phyloP scores from a whole-genome alignment of 2,113 vertebrate species.

The Myrmecobius fasciatus region DNA sequence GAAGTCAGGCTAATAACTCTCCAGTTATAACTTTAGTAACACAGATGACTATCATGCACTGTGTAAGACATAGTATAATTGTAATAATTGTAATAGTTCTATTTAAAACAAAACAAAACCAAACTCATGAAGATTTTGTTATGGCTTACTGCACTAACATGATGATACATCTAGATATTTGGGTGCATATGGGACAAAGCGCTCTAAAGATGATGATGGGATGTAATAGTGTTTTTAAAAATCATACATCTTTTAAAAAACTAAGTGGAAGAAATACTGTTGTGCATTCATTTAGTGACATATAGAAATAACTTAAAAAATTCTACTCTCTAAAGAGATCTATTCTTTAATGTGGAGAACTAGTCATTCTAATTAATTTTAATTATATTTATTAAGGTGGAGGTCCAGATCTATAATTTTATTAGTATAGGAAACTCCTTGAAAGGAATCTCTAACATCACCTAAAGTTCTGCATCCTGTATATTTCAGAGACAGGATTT shows the following conservation, averaged over 20 bases:
- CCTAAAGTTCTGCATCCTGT: background rate
- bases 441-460: background rate
- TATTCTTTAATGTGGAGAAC: constrained; percentile 56
- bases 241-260: constrained; percentile 25
- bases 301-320: constrained; percentile 34
- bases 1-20: constrained; percentile 83
- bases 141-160: constrained; percentile 64
- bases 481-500: background rate
- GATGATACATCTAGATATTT: constrained; percentile 63
- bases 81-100: constrained; percentile 71
- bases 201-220: constrained; percentile 40
- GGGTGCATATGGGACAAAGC: constrained; percentile 32
- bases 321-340: constrained; percentile 24
- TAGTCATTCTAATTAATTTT: constrained; percentile 55
- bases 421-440: background rate
- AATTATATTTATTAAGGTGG: constrained; percentile 23
- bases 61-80: constrained; percentile 74
- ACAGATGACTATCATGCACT: constrained; percentile 82
- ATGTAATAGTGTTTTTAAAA: constrained; percentile 46
- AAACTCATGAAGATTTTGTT: constrained; percentile 75
- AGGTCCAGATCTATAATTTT: background rate
- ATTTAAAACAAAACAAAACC: constrained; percentile 49
- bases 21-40: constrained; percentile 81
- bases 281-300: constrained; percentile 36
- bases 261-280: constrained; percentile 42